phyloP scores from a whole-genome alignment of 2,113 vertebrate genomes.

The Tachysurus fulvidraco region DNA sequence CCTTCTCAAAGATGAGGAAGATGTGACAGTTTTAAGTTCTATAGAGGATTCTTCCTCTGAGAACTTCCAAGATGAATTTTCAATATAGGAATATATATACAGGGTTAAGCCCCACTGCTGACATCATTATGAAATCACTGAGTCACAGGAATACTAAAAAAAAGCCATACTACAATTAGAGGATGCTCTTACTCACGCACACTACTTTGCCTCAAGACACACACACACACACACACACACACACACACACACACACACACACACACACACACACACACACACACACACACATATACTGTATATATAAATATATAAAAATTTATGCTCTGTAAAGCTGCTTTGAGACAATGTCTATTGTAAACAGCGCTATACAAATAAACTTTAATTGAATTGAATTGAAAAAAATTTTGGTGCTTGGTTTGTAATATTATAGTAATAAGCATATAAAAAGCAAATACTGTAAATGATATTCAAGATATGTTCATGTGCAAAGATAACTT shows the following conservation, averaged over 20 bases:
- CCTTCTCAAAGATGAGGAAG: not conserved
- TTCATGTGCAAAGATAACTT: too few relatives aligned
- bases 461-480: too few relatives aligned
- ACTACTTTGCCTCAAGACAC: conserved; percentile 16
- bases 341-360: too few relatives aligned
- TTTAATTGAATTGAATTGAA: too few relatives aligned
- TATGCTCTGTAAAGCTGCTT: too few relatives aligned
- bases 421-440: too few relatives aligned
- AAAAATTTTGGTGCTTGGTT: too few relatives aligned
- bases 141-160: conserved; percentile 54
- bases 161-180: conserved; percentile 65
- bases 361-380: too few relatives aligned
- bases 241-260: conserved; percentile 15
- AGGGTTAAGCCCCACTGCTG: conserved; percentile 64
- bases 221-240: conserved; percentile 46
- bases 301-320: too few relatives aligned
- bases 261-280: conserved; percentile 16
- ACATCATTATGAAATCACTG: conserved; percentile 69
- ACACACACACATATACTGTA: conserved; percentile 36
- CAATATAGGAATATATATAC: conserved; percentile 61
- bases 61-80: conserved; percentile 38
- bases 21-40: not conserved
- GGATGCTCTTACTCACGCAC: conserved; percentile 64
- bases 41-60: conserved; percentile 35
- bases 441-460: too few relatives aligned